A percentile compares a stretch with the other conserved stretches of the same genome.
Conservation (phyloP, 2,797 vertebrate genomes). For the Pogoniulus pusillus region DNA sequence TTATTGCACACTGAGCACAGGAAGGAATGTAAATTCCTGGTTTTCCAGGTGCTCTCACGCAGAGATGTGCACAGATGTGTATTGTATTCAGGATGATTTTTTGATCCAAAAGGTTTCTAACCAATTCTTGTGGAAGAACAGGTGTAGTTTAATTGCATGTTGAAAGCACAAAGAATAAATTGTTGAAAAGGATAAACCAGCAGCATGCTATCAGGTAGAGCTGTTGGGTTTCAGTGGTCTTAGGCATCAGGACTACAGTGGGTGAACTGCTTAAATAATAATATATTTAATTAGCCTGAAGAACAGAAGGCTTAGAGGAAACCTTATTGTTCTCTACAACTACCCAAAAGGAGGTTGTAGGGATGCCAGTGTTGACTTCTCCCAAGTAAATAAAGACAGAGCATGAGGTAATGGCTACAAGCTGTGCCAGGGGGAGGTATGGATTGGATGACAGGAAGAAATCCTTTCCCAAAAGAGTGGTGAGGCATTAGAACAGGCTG, state of each 20-base stretch:
- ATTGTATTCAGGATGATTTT: not conserved
- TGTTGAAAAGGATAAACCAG: not conserved
- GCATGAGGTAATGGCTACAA: too few relatives aligned
- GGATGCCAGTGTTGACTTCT: too few relatives aligned
- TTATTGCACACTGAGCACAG: not conserved
- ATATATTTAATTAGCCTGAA: not conserved
- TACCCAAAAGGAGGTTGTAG: too few relatives aligned
- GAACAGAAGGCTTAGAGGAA: too few relatives aligned
- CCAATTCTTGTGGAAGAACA: not conserved
- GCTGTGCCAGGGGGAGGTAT: too few relatives aligned
- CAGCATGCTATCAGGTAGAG: not conserved
- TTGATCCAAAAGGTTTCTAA: not conserved
- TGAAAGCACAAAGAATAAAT: not conserved
- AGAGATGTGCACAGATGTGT: not conserved
- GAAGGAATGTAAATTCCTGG: not conserved
- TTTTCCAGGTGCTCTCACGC: constrained; percentile 25
- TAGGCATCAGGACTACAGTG: not conserved
- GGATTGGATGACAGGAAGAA: too few relatives aligned
- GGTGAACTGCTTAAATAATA: not conserved
- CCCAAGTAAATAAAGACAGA: too few relatives aligned
- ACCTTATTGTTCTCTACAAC: too few relatives aligned
- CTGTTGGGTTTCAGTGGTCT: not conserved
- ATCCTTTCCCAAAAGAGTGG: too few relatives aligned
- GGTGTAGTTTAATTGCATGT: not conserved
- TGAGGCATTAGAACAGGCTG: too few relatives aligned